phyloP scores from a whole-genome alignment of 2,113 vertebrate genomes.

The Microcebus griseorufus region DNA sequence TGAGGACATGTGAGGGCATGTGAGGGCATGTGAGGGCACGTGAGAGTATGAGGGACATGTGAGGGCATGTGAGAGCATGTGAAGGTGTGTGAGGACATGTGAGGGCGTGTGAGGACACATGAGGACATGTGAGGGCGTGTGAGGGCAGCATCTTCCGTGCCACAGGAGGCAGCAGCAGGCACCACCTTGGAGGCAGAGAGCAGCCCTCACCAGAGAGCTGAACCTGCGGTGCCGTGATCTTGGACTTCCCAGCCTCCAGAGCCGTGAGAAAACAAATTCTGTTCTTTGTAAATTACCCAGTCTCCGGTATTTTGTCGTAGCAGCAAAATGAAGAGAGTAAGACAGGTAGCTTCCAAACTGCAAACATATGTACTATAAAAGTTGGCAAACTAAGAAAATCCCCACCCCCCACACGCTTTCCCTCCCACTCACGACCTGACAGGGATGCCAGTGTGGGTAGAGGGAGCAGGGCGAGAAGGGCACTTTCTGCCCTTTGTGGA shows the following conservation, averaged over 20 bases:
- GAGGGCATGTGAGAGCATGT: background rate
- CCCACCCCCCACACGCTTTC: background rate
- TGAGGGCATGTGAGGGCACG: too few species aligned
- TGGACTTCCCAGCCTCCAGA: background rate
- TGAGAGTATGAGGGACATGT: too few species aligned
- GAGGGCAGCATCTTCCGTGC: background rate
- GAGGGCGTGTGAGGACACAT: too few species aligned
- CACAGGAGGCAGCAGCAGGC: background rate
- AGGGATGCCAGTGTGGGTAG: background rate
- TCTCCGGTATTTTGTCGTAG: background rate
- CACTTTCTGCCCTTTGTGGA: background rate
- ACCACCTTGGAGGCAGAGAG: background rate
- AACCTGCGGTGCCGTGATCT: background rate
- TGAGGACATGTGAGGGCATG: too few species aligned
- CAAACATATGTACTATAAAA: background rate
- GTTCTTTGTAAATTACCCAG: background rate
- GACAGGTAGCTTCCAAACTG: background rate
- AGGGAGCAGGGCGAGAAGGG: background rate
- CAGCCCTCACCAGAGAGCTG: background rate
- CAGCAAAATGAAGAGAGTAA: background rate
- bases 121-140: too few species aligned
- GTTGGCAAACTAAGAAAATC: background rate
- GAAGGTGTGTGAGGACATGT: too few species aligned
- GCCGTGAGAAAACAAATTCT: background rate
- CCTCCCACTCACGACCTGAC: background rate